Conservation (phyloP, 2,797 vertebrate species). For the Coregonus ussuriensis region DNA sequence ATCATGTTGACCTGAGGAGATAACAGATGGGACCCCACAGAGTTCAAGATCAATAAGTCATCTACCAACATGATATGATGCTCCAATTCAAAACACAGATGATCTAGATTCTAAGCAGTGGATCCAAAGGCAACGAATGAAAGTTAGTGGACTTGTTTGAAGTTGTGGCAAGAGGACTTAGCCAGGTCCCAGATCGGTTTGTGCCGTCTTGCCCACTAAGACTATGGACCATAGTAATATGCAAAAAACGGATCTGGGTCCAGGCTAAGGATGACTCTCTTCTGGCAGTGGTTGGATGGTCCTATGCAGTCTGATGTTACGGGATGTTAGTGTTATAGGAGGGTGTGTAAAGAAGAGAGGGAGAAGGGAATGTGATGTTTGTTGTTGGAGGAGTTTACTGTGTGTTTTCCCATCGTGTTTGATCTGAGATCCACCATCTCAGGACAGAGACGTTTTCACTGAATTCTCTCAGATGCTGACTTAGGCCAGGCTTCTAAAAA, state of each 20-base stretch:
- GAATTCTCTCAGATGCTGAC: not conserved
- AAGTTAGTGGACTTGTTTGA: not conserved
- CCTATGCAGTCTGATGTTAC: not conserved
- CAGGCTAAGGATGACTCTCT: not conserved
- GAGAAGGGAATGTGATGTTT: slow-evolving; percentile 18
- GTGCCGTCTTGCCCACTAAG: not conserved
- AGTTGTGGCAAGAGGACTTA: not conserved
- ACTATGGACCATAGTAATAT: not conserved
- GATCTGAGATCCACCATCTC: not conserved
- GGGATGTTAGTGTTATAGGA: not conserved
- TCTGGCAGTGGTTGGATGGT: no score
- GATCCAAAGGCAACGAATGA: not conserved
- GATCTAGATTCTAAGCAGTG: not conserved
- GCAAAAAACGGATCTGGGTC: not conserved
- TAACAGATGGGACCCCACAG: no score
- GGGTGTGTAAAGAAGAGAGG: not conserved
- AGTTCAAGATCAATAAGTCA: slow-evolving; percentile 16
- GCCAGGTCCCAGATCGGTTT: not conserved
- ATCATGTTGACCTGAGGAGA: slow-evolving; percentile 84
- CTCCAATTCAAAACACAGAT: not conserved
- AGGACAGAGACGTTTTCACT: not conserved
- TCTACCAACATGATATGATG: not conserved
- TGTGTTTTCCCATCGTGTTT: not conserved
- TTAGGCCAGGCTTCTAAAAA: slow-evolving; percentile 40
- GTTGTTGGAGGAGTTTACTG: not conserved